These are phyloP conservation scores for Lepidocolaptes lacrymiger DNA, from an alignment of 2,797 vertebrate genomes.

Conservation along the genomic window DNA sequence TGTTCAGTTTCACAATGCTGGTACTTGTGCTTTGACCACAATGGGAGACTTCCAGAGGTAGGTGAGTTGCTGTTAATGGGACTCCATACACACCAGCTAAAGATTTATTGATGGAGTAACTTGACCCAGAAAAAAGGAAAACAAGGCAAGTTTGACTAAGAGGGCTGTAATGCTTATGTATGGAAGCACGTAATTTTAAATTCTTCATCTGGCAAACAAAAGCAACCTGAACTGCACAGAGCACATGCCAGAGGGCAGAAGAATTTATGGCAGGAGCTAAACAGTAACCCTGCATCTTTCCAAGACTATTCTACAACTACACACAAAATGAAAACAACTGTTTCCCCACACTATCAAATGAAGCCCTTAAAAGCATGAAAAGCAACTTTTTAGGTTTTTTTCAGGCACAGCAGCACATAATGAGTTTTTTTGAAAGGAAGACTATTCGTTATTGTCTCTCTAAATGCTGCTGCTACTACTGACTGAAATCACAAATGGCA, in stretches of 20 bases:
- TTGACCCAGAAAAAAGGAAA: constrained; percentile 24
- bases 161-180: background rate
- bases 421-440: background rate
- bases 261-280: background rate
- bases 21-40: constrained; percentile 37
- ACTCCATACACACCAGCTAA: constrained; percentile 74
- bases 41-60: constrained; percentile 67
- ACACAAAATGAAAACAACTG: background rate
- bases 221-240: background rate
- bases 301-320: background rate
- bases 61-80: constrained; percentile 76
- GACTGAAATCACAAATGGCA: background rate
- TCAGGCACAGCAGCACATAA: background rate
- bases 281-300: background rate
- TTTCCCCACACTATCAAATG: background rate
- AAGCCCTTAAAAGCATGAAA: background rate
- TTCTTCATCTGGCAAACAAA: background rate
- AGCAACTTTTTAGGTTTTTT: background rate
- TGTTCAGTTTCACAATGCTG: constrained; percentile 68
- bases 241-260: background rate
- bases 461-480: background rate
- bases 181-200: background rate
- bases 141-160: background rate
- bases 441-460: background rate
- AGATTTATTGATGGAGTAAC: constrained; percentile 81